A percentile compares a stretch with the other conserved stretches of the same genome.
Evolutionary conservation across 1,140 invertebrate genomes (phyloP).

Genomic region (Plutomurus gul): DNA sequence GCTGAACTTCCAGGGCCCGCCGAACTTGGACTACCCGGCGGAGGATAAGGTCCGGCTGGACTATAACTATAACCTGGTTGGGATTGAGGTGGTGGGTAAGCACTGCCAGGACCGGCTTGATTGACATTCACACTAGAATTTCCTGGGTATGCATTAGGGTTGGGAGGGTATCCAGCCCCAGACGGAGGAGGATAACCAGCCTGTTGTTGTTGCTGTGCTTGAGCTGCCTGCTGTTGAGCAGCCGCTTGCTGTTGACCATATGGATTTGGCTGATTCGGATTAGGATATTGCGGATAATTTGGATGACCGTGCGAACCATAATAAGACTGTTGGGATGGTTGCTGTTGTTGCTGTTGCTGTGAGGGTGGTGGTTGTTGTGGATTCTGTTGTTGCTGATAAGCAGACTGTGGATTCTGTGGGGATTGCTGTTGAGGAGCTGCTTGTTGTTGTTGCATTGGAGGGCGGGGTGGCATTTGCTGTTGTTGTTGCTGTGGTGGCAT

Average conservation of each 20-base stretch:
- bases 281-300: constrained; percentile 52
- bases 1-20: constrained; percentile 19
- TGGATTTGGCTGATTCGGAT: constrained; percentile 54
- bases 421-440: constrained; percentile 56
- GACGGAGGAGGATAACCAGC: constrained; percentile 41
- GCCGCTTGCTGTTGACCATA: constrained; percentile 52
- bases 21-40: constrained; percentile 34
- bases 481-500: constrained; percentile 62
- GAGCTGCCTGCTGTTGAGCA: constrained; percentile 32
- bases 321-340: constrained; percentile 48
- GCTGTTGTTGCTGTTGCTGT: constrained; percentile 45
- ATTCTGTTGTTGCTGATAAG: constrained; percentile 49
- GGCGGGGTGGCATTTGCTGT: constrained; percentile 63
- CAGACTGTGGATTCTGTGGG: constrained; percentile 48
- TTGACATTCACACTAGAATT: constrained; percentile 34
- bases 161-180: constrained; percentile 23
- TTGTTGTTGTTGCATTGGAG: constrained; percentile 64
- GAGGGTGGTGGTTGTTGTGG: constrained; percentile 46
- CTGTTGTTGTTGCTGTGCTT: constrained; percentile 42
- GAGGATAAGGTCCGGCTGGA: constrained; percentile 39
- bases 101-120: constrained; percentile 21
- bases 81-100: constrained; percentile 32
- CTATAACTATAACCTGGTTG: constrained; percentile 43
- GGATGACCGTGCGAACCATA: constrained; percentile 54
- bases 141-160: constrained; percentile 32